A percentile compares a stretch with the other conserved stretches of the same genome.
Conservation (phyloP, 2,888 invertebrate genomes). For the Oconnorella tubifera region DNA sequence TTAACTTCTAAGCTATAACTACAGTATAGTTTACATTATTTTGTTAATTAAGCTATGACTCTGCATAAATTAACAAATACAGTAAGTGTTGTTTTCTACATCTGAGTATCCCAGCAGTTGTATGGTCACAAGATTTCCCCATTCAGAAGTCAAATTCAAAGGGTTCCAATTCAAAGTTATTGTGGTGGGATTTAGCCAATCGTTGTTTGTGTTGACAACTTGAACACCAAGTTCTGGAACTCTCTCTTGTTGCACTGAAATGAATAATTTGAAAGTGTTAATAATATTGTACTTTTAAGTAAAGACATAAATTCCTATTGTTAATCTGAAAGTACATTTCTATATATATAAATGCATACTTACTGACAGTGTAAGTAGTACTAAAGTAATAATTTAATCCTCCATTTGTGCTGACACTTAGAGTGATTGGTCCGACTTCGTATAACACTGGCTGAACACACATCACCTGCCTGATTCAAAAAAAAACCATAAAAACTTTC, state of each 20-base stretch:
- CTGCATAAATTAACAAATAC: too few species aligned
- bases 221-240: conserved; percentile 7
- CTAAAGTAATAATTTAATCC: conserved; percentile 9
- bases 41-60: too few species aligned
- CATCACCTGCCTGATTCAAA: conserved; percentile 2
- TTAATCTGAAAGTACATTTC: too few species aligned
- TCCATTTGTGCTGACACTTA: conserved; percentile 11
- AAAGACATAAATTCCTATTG: too few species aligned
- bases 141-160: neutral
- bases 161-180: conserved; percentile 8
- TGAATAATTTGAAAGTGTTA: too few species aligned
- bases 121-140: conserved; percentile 1
- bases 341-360: too few species aligned
- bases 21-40: too few species aligned
- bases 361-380: conserved; percentile 2
- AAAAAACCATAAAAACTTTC: too few species aligned
- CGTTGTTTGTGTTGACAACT: conserved; percentile 1
- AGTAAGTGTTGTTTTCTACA: too few species aligned
- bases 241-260: neutral
- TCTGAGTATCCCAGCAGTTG: neutral
- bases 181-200: conserved; percentile 14
- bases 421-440: neutral
- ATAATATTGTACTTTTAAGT: too few species aligned
- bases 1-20: too few species aligned
- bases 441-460: conserved; percentile 13